Percentiles rank a stretch among this genome's conserved stretches.
These are phyloP conservation scores for Macrosoma leucophasiata DNA, from an alignment of 2,888 invertebrate species.

Conservation along the genomic window DNA sequence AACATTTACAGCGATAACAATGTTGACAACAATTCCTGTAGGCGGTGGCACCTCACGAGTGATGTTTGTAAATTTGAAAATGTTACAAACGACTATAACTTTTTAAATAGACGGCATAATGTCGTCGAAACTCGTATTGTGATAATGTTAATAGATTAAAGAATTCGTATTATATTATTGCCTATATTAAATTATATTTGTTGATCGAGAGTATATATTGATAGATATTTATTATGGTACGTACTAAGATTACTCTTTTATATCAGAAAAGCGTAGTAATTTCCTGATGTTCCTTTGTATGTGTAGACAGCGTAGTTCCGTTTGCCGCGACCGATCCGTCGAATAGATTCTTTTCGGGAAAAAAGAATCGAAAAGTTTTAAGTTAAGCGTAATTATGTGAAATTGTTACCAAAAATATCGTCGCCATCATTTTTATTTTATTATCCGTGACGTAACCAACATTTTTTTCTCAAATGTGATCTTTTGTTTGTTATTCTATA, in stretches of 20 bases:
- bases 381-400: too few relatives aligned
- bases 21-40: too few relatives aligned
- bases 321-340: constrained; percentile 27
- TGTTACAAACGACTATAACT: constrained; percentile 41
- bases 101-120: constrained; percentile 48
- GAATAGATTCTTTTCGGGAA: constrained; percentile 37
- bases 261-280: constrained; percentile 44
- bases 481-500: constrained; percentile 26
- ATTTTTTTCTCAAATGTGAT: constrained; percentile 13
- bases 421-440: constrained; percentile 18
- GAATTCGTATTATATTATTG: constrained; percentile 58
- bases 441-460: constrained; percentile 14
- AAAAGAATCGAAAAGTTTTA: too few relatives aligned
- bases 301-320: constrained; percentile 35
- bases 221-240: constrained; percentile 64
- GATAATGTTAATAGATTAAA: constrained; percentile 60
- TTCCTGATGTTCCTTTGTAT: constrained; percentile 42
- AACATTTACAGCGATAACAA: too few relatives aligned
- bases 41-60: constrained; percentile 26
- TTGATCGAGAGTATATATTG: constrained; percentile 67
- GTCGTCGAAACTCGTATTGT: constrained; percentile 57
- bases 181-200: constrained; percentile 66
- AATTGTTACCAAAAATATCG: constrained; percentile 24
- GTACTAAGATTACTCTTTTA: constrained; percentile 52
- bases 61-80: constrained; percentile 38